Evolutionary conservation across 2,888 invertebrate genomes (phyloP).

Genomic region (Glaucopsyche alexis): DNA sequence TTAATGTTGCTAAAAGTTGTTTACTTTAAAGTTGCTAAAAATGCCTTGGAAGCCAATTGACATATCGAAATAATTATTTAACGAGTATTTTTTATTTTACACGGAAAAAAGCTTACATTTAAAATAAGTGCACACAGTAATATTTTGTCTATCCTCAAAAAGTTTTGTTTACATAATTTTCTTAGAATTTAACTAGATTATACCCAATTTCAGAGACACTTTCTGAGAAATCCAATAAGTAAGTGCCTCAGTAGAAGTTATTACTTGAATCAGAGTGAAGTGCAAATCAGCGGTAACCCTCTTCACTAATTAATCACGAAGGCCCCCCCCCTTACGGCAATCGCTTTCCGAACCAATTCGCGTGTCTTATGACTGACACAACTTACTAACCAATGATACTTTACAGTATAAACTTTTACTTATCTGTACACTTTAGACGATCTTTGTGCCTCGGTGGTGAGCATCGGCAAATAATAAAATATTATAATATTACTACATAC

Average conservation of each 20-base stretch:
- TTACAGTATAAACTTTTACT: neutral
- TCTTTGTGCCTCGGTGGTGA: too few relatives aligned
- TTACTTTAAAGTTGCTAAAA: too few relatives aligned
- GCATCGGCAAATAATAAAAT: too few relatives aligned
- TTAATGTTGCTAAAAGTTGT: too few relatives aligned
- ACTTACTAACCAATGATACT: constrained; percentile 40
- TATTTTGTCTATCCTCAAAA: too few relatives aligned
- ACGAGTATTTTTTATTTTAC: too few relatives aligned
- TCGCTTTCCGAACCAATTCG: constrained; percentile 53
- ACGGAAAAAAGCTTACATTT: too few relatives aligned
- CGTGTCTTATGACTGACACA: constrained; percentile 46
- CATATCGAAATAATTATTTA: too few relatives aligned
- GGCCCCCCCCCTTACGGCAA: constrained; percentile 46
- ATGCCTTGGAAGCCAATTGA: too few relatives aligned
- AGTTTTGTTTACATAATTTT: too few relatives aligned
- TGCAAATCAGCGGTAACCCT: constrained; percentile 55
- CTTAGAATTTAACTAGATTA: neutral
- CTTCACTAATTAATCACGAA: constrained; percentile 58
- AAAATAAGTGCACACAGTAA: too few relatives aligned
- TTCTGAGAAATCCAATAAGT: neutral
- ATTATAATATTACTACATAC: too few relatives aligned
- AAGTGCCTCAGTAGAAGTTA: constrained; percentile 29
- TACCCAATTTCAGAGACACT: neutral
- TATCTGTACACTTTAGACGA: neutral
- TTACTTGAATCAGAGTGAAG: constrained; percentile 39